Evolutionary conservation across 1,140 invertebrate species (phyloP), one percentile per base, ranked within the genome.

Genomic region (Lasioglossum baleicum): DNA sequence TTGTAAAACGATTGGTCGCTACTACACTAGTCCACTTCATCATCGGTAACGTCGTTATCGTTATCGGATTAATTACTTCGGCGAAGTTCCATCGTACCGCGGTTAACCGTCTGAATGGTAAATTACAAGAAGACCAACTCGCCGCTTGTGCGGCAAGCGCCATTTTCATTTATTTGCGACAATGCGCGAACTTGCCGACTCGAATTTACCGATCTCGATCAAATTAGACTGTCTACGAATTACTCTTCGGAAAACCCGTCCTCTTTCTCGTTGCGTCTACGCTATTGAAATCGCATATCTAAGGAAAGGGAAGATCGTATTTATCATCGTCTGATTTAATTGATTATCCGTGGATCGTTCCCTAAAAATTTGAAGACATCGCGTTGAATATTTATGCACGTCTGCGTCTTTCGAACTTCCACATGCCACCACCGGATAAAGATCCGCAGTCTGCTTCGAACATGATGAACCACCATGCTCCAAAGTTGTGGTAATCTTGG

Each of bases 11-110:
- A 79, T 79, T 58, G 76, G 58, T 64, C 31, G 13, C 31, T 20
- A 7, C 60, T 73, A 64, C 60, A 15, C 48, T 60, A 15, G 48
- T 72, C n/a, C 48, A 22, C 68, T 72, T 42, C 75, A 78, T 78
- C 76, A 78, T 78, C 35, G 68, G 60, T 78, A 72, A 78, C 76
- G 17, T 78, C 76, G 76, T 78, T 78, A 73, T 72, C 76, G 60
- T 78, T 78, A 72, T 78, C 76, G 48, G 76, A 78, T 78, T 78
- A 73, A 78, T 78, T 56, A 60, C 48, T 44, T 7, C 48, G 35
- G 7, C 69, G 8, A 73, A 79, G 69, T 79, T 79, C 69, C n/a
- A 48, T 31, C 42, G 44, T 71, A 53, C n/a, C 60, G 51, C 48
- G 75, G 58, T 70, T 77, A 70, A 77, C 75, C 67, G 56, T 63